Evolutionary conservation across 2,888 invertebrate genomes (phyloP).

Genomic region (Apomyelois bistriatella): DNA sequence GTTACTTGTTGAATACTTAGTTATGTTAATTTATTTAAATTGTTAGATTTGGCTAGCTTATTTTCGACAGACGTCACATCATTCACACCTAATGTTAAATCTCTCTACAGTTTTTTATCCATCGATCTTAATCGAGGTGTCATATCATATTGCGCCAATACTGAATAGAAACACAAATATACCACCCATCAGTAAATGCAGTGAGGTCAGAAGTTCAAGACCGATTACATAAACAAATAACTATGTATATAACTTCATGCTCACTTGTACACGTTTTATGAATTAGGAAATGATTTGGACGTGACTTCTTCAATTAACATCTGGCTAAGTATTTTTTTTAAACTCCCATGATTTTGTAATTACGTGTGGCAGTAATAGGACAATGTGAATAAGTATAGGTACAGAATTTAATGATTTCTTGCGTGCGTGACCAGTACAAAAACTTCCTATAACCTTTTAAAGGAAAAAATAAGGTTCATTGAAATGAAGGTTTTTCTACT

Average conservation of each 20-base stretch:
- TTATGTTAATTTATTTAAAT: neutral
- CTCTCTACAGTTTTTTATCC: neutral
- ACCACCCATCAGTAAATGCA: neutral
- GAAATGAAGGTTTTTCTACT: too few relatives aligned
- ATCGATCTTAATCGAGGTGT: slow-evolving; percentile 1
- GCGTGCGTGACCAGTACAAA: too few relatives aligned
- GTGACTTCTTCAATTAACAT: too few relatives aligned
- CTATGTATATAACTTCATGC: neutral
- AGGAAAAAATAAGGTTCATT: too few relatives aligned
- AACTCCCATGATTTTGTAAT: too few relatives aligned
- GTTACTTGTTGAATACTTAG: too few relatives aligned
- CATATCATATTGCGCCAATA: neutral
- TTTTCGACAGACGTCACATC: neutral
- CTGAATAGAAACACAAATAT: neutral
- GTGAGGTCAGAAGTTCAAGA: neutral
- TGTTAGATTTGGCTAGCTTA: neutral
- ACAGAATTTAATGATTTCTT: too few relatives aligned
- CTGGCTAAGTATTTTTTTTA: too few relatives aligned
- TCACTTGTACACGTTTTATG: neutral
- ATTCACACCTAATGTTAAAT: neutral
- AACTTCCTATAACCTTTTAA: too few relatives aligned
- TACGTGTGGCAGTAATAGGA: too few relatives aligned
- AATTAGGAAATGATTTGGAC: too few relatives aligned
- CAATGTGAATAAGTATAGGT: too few relatives aligned
- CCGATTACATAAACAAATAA: neutral